phyloP scores from a whole-genome alignment of 2,797 vertebrate genomes.

The Merluccius polli region DNA sequence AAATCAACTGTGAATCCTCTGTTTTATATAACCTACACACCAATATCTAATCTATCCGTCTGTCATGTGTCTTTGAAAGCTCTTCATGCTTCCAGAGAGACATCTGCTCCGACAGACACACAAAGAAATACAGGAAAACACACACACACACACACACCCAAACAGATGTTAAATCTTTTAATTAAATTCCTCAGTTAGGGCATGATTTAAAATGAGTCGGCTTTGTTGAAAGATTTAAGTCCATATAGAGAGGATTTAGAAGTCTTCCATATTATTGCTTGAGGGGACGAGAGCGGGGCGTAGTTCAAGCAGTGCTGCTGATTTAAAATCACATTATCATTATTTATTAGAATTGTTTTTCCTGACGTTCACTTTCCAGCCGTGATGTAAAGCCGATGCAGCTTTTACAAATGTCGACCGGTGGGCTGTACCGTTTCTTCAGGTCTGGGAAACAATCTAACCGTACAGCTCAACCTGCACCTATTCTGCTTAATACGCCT shows the following conservation, averaged over 20 bases:
- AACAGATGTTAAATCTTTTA: neutral
- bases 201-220: neutral
- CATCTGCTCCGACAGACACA: neutral
- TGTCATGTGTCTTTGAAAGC: no score
- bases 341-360: neutral
- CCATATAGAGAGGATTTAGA: neutral
- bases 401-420: no score
- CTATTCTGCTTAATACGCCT: neutral
- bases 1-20: no score
- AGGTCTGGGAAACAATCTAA: no score
- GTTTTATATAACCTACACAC: no score
- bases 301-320: neutral
- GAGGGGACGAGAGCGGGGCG: neutral
- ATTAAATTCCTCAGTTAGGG: conserved; percentile 8
- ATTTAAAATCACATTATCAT: neutral
- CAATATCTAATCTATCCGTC: no score
- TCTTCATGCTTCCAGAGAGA: no score
- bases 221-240: neutral
- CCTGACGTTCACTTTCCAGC: neutral
- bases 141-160: neutral
- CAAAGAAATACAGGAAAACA: neutral
- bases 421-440: neutral
- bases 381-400: neutral
- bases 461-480: no score
- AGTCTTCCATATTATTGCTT: neutral